A percentile compares a stretch with the other conserved stretches of the same genome.
phyloP scores from a whole-genome alignment of 2,797 vertebrate genomes.

The Dipus sagitta region DNA sequence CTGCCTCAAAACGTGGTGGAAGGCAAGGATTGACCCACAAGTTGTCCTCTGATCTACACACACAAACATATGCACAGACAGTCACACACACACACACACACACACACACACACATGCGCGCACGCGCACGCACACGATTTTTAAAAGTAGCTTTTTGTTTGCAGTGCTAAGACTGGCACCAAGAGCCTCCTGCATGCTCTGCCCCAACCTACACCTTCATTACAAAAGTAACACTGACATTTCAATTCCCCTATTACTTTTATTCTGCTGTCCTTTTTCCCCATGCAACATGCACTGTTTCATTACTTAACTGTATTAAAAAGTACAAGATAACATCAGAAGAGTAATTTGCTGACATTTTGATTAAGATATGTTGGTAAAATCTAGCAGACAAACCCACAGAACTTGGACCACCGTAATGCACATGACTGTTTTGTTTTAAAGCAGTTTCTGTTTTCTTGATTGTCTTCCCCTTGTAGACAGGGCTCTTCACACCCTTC shows the following conservation, averaged over 20 bases:
- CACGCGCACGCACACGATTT: neutral
- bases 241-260: neutral
- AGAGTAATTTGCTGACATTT: slow-evolving; percentile 11
- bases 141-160: neutral
- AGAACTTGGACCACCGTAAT: rapidly evolving
- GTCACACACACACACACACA: no score
- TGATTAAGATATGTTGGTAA: neutral
- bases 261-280: neutral
- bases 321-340: slow-evolving; percentile 29
- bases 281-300: neutral
- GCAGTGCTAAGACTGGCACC: neutral
- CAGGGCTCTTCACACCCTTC: neutral
- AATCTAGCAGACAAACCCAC: neutral
- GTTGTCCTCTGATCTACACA: no score
- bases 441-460: slow-evolving; percentile 4
- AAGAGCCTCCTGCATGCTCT: neutral
- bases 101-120: neutral
- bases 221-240: neutral
- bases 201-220: no score
- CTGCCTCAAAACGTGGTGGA: no score
- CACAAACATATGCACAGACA: no score
- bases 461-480: neutral
- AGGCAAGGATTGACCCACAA: neutral
- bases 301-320: neutral
- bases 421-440: neutral